phyloP scores from a whole-genome alignment of 2,888 invertebrate species.

The Drosophila greeni region DNA sequence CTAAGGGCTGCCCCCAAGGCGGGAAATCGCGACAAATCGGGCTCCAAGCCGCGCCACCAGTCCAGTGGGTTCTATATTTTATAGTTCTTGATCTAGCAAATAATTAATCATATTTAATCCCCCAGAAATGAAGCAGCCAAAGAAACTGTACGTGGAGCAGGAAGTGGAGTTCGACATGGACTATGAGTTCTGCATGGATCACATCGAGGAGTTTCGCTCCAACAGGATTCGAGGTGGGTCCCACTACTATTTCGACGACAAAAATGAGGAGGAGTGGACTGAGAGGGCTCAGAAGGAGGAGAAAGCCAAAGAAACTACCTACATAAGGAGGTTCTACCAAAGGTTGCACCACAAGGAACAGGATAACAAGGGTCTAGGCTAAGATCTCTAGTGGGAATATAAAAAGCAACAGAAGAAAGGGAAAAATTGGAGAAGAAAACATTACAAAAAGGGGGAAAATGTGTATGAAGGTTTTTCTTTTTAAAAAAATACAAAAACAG shows the following conservation, averaged over 20 bases:
- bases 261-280: not conserved
- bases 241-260: not conserved
- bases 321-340: not conserved
- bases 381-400: not conserved
- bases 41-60: not conserved
- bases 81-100: too few species aligned
- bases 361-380: not conserved
- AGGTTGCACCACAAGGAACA: not conserved
- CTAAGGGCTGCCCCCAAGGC: not conserved
- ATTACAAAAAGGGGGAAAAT: not conserved
- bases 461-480: too few species aligned
- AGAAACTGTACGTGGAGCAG: not conserved
- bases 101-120: too few species aligned
- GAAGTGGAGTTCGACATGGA: constrained; percentile 34
- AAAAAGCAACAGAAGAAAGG: not conserved
- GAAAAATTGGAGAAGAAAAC: not conserved
- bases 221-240: constrained; percentile 24
- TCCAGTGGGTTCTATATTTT: not conserved
- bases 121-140: not conserved
- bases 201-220: constrained; percentile 43
- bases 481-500: not conserved
- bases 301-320: not conserved
- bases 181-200: constrained; percentile 51
- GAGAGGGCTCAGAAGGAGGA: not conserved
- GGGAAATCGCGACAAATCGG: too few species aligned